Evolutionary conservation across 2,888 invertebrate genomes (phyloP), one percentile per base, ranked within the genome.

Genomic region (Agriopis leucophaearia): DNA sequence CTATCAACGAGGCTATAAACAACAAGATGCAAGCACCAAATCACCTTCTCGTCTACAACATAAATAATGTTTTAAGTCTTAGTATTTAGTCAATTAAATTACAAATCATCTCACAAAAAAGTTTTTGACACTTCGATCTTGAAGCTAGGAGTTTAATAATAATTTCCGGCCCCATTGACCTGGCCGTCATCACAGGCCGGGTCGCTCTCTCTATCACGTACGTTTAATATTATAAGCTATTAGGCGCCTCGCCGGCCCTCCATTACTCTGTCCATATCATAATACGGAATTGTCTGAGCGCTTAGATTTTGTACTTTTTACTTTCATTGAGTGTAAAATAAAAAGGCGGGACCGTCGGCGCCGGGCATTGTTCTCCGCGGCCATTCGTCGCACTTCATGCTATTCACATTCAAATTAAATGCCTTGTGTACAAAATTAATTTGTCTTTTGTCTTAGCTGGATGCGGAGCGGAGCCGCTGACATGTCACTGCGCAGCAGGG

Each of bases 321-420:
- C 85, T 89, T 89, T 87, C 86, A 84, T 85, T 83, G 84, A 80
- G 84, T 84, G 83, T 88, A 89, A 91, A 92, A 91, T 89, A 92
- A 92, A 92, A 93, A 91, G 91, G 86, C 86, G 87, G 84, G 84
- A 77, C 81, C 84, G 87, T 85, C 92, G 92, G 93, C 92, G 92
- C 92, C 93, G 91, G 88, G 88, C 87, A 93, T 93, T 94, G 93
- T 93, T 93, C 91, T 90, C 90, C 80, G 80, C 84, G 88, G 85
- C 91, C 91, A 93, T 93, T 93, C 94, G 94, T 91, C 92, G 91
- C 94, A 93, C 92, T 93, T 92, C 94, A 93, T 88, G 94, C 92
- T 93, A 93, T 93, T 94, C 93, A 91, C 92, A 93, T 93, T 94
- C 91, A 93, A 94, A 94, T 94, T 93, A 94, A 94, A 93, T 91